These are phyloP conservation scores for Tubiluchus corallicola DNA, from an alignment of 2,888 invertebrate species.

Conservation along the genomic window DNA sequence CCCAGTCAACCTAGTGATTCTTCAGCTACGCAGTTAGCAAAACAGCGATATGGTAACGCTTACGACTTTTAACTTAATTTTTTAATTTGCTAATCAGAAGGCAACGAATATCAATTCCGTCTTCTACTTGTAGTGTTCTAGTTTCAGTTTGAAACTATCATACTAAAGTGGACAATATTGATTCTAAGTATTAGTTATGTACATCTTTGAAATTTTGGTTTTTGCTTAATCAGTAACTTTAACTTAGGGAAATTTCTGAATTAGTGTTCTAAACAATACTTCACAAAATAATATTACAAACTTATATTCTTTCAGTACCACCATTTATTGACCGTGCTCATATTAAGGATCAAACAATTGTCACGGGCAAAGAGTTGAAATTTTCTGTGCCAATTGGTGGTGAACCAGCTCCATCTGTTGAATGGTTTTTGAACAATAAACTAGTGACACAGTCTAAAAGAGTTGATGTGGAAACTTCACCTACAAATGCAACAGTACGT, in stretches of 20 bases:
- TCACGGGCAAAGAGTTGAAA: neutral
- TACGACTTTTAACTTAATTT: too few species aligned
- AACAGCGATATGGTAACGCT: constrained; percentile 3
- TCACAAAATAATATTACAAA: too few species aligned
- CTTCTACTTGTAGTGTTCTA: too few species aligned
- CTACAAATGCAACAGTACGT: neutral
- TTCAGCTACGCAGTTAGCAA: neutral
- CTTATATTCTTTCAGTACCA: neutral
- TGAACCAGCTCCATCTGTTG: neutral
- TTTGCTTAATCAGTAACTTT: too few species aligned
- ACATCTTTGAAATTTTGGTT: too few species aligned
- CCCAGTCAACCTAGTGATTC: neutral
- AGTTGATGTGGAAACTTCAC: neutral
- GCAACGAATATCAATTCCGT: too few species aligned
- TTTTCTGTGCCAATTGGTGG: neutral
- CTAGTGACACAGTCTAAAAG: neutral
- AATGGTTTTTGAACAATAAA: neutral
- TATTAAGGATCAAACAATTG: neutral
- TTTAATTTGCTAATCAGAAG: too few species aligned
- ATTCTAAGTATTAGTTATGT: too few species aligned
- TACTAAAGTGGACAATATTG: too few species aligned
- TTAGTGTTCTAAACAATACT: too few species aligned
- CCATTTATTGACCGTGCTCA: neutral
- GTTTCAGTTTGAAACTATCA: too few species aligned
- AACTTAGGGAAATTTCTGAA: too few species aligned